Evolutionary conservation across 2,888 invertebrate species (phyloP).

Genomic region (Lumbricus terrestris): DNA sequence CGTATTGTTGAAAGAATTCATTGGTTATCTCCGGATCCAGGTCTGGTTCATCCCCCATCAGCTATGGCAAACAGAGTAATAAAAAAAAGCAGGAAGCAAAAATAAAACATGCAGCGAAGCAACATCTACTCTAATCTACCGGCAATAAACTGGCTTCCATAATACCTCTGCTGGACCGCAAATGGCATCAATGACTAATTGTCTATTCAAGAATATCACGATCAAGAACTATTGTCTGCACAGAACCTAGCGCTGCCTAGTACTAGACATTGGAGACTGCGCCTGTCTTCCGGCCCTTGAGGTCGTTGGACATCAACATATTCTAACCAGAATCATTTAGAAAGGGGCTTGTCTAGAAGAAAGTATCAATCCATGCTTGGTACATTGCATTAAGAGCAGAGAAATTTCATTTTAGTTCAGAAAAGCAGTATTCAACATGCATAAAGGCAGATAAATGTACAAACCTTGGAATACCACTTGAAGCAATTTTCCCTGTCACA

Average conservation of each 20-base stretch:
- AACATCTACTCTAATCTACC: background rate
- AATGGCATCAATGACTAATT: background rate
- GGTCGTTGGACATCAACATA: background rate
- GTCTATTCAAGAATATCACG: background rate
- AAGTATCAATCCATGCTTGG: background rate
- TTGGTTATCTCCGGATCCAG: conserved; percentile 91
- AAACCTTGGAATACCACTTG: conserved; percentile 89
- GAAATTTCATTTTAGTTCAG: background rate
- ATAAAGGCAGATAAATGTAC: background rate
- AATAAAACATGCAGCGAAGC: background rate
- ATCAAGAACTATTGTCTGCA: background rate
- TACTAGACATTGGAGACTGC: background rate
- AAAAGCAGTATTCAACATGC: background rate
- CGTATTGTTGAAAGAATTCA: conserved; percentile 92
- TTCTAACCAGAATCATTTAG: background rate
- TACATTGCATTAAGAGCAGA: background rate
- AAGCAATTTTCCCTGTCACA: conserved; percentile 94
- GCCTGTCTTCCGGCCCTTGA: background rate
- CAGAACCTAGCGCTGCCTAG: background rate
- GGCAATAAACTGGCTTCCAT: background rate
- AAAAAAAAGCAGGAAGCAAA: background rate
- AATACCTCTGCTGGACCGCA: background rate
- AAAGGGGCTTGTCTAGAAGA: background rate
- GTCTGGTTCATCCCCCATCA: conserved; percentile 81
- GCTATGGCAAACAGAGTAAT: conserved; percentile 38